Base-by-base conservation (phyloP, 2,888 invertebrate genomes). In the Phyto melanocephala region DNA sequence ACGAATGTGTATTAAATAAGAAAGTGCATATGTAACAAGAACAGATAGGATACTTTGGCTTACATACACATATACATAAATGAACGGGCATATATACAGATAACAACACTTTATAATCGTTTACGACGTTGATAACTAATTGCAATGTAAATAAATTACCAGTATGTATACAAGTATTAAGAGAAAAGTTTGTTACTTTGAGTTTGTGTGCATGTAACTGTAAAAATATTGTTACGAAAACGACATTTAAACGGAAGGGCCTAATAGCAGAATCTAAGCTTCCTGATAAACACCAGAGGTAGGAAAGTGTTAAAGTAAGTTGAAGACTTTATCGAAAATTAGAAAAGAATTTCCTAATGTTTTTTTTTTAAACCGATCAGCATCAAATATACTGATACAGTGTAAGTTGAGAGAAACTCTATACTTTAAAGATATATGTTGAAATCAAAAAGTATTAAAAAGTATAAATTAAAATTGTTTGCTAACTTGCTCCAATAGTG, bases 121-220 rank as follows among this genome's bases (percentile, higher is more conserved):
- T 88, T 86, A 86, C 87, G 86, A 87, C 88, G 88, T 87, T 87
- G 87, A 86, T 86, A 89, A 88, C 88, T 89, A 89, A 89, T 89
- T 89, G 88, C 88, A 88, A 87, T 88, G 87, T 87, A 88, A 88
- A 89, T 89, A 89, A 89, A 89, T 89, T 89, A 89, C 88, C 63
- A 58, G 81, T 56, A 72, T 5, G 6, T 28, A 6, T 63, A 56
- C 68, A 72, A 47, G 52, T 63, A 54, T 58, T 45, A 42, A 24
- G 35, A n/a, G n/a, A n/a, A n/a, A 58, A 60, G 47, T 35, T 45
- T 60, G 45, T 60, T 60, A 20, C 45, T 47, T 13, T n/a, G 47
- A 28, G 15, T n/a, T 40, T 40, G n/a, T 1, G 40, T 58, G 11
- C 42, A 15, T 62, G 22, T 28, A 15, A 8, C 7, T 47, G 35